Evolutionary conservation across 2,797 vertebrate species (phyloP).

Genomic region (Thalassophryne amazonica): DNA sequence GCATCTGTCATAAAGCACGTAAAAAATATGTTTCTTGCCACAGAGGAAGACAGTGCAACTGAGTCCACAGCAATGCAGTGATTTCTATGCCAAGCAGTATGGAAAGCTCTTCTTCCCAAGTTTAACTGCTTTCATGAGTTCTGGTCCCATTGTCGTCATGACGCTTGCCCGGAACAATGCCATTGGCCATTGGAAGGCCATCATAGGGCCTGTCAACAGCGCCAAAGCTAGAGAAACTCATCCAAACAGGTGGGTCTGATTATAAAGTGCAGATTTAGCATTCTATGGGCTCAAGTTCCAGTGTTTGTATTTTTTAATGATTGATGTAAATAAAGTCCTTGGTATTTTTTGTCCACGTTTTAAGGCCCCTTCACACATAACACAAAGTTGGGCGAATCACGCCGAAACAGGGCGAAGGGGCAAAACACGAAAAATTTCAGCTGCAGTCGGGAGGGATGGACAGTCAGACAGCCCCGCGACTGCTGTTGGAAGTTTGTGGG

Average conservation of each 20-base stretch:
- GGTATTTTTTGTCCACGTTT: too few species aligned
- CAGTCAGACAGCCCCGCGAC: too few species aligned
- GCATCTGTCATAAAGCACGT: too few species aligned
- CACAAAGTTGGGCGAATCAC: too few species aligned
- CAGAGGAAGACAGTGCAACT: conserved; percentile 87
- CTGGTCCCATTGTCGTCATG: conserved; percentile 86
- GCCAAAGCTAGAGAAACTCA: conserved; percentile 82
- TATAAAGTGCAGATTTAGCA: background rate
- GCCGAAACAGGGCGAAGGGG: too few species aligned
- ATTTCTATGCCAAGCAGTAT: conserved; percentile 91
- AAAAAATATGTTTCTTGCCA: background rate
- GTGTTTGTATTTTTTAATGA: background rate
- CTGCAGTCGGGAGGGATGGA: too few species aligned
- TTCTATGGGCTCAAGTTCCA: background rate
- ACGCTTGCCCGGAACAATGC: conserved; percentile 83
- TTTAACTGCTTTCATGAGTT: conserved; percentile 94
- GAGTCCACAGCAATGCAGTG: conserved; percentile 92
- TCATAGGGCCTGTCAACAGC: conserved; percentile 88
- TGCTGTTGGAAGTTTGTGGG: too few species aligned
- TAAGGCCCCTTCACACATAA: too few species aligned
- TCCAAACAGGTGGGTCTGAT: conserved; percentile 83
- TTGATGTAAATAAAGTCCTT: too few species aligned
- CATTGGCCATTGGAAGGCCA: conserved; percentile 85
- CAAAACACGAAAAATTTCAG: too few species aligned
- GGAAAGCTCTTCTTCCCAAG: conserved; percentile 89